A percentile compares a stretch with the other conserved stretches of the same genome.
These are phyloP conservation scores for Hipposideros larvatus DNA, from an alignment of 2,797 vertebrate species.

Conservation along the genomic window DNA sequence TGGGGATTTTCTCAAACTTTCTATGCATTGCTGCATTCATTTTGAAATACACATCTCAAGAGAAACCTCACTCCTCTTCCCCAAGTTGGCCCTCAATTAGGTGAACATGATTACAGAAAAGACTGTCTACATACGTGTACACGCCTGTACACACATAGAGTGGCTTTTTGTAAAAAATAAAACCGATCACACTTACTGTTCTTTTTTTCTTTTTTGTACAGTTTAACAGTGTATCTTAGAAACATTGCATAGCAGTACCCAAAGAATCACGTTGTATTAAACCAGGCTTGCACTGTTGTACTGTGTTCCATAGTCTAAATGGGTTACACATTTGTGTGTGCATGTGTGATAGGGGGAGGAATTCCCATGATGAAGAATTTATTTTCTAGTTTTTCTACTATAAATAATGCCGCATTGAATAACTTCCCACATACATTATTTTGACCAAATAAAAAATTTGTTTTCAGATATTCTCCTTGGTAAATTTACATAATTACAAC, in stretches of 20 bases:
- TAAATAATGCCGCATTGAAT: neutral
- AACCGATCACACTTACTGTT: neutral
- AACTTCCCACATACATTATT: neutral
- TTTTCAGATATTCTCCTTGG: neutral
- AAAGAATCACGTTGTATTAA: too few relatives aligned
- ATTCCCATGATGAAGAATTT: neutral
- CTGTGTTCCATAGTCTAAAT: neutral
- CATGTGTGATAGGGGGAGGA: too few relatives aligned
- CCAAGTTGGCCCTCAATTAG: neutral
- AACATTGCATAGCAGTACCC: neutral
- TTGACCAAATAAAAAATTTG: neutral
- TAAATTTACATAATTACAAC: neutral
- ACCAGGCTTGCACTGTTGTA: too few relatives aligned
- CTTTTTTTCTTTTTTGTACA: too few relatives aligned
- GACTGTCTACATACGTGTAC: rapidly evolving
- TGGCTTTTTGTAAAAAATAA: neutral
- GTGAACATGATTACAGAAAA: neutral
- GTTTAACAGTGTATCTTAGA: neutral
- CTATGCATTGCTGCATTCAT: too few relatives aligned
- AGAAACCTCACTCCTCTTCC: neutral
- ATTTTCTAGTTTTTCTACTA: neutral
- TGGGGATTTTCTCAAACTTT: neutral
- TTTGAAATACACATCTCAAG: neutral
- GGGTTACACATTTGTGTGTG: neutral
- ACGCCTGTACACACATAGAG: rapidly evolving